Evolutionary conservation across 1,140 invertebrate genomes (phyloP).

Genomic region (Pemphigus obesinymphae): DNA sequence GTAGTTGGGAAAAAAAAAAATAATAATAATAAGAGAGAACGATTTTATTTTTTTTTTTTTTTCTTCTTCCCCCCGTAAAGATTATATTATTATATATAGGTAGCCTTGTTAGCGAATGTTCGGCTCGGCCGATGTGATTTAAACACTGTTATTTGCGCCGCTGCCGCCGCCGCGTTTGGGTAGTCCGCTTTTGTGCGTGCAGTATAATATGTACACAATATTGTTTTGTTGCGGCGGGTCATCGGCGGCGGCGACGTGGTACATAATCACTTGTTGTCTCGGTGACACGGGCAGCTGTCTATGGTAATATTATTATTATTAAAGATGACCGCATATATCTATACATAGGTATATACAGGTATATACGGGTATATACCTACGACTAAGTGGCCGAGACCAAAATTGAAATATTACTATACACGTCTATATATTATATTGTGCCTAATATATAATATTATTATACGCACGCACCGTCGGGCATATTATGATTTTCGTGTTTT

Average conservation of each 20-base stretch:
- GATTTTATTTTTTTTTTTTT: background rate
- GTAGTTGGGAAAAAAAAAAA: background rate
- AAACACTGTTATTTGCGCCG: conserved; percentile 40
- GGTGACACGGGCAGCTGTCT: background rate
- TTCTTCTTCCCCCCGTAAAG: too few relatives aligned
- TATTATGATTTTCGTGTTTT: too few relatives aligned
- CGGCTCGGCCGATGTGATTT: conserved; percentile 16
- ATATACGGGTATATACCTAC: background rate
- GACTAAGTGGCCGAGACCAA: background rate
- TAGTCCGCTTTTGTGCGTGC: background rate
- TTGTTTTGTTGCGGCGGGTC: conserved; percentile 6
- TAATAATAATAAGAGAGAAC: background rate
- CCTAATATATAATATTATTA: too few relatives aligned
- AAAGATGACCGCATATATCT: background rate
- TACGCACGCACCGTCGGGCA: too few relatives aligned
- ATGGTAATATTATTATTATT: background rate
- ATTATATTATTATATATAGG: too few relatives aligned
- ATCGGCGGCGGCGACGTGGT: background rate
- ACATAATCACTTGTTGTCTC: conserved; percentile 4
- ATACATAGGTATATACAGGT: too few relatives aligned
- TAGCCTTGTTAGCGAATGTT: conserved; percentile 39
- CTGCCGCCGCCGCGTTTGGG: background rate
- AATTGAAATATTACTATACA: background rate
- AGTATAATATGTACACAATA: too few relatives aligned
- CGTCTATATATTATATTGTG: too few relatives aligned